Evolutionary conservation across 2,113 vertebrate species (phyloP).

Genomic region (Naja naja): DNA sequence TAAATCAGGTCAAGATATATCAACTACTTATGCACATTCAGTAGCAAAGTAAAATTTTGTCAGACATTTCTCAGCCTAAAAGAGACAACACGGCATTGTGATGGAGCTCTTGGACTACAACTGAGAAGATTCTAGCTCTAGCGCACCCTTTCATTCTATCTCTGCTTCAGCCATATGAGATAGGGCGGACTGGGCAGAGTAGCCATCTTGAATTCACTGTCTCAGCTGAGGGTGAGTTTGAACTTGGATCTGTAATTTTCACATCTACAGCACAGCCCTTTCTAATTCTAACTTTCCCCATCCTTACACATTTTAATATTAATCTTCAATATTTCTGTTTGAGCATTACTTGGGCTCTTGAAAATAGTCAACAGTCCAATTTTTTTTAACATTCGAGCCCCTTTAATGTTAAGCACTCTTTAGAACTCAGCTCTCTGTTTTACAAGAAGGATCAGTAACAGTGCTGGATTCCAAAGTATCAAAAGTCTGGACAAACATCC

Average conservation of each 20-base stretch:
- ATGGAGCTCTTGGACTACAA: not conserved
- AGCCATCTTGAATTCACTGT: not conserved
- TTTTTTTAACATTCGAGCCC: not conserved
- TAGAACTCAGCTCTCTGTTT: not conserved
- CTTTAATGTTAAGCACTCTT: not conserved
- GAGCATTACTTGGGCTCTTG: not conserved
- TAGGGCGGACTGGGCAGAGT: not conserved
- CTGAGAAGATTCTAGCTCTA: not conserved
- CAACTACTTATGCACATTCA: not conserved
- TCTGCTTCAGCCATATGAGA: not conserved
- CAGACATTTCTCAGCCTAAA: not conserved
- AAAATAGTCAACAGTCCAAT: not conserved
- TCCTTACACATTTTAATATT: not conserved
- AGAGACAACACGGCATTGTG: not conserved
- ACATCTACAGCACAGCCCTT: not conserved
- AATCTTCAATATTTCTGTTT: not conserved
- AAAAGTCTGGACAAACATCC: not conserved
- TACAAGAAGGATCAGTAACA: not conserved
- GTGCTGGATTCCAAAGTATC: not conserved
- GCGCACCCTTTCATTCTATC: not conserved
- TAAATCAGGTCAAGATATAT: not conserved
- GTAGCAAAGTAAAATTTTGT: not conserved
- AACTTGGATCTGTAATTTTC: not conserved
- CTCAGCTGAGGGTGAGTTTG: not conserved
- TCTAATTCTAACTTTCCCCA: not conserved